phyloP scores from a whole-genome alignment of 2,113 vertebrate genomes.

The Zosterops lateralis region DNA sequence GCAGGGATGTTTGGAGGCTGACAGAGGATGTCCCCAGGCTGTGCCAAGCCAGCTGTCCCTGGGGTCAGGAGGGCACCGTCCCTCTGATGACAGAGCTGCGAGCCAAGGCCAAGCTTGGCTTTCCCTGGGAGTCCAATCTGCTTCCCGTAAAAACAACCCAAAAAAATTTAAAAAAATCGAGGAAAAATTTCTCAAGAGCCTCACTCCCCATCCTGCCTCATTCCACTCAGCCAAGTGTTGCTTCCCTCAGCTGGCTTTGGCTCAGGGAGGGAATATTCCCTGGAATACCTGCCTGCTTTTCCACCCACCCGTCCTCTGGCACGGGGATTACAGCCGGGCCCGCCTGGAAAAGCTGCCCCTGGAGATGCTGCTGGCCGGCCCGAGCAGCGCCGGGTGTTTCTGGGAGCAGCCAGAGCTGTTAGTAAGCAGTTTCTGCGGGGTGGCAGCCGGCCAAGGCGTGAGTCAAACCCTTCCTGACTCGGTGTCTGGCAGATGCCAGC shows the following conservation, averaged over 20 bases:
- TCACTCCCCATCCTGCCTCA: neutral
- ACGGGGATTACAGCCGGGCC: neutral
- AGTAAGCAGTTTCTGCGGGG: conserved; percentile 62
- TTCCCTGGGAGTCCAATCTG: neutral
- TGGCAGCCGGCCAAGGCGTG: conserved; percentile 65
- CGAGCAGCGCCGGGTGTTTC: neutral
- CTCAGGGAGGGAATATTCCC: neutral
- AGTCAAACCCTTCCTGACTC: conserved; percentile 50
- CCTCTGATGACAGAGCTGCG: neutral
- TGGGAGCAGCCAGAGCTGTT: conserved; percentile 57
- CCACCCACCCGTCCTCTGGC: neutral
- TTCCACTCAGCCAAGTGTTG: neutral
- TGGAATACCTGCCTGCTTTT: neutral
- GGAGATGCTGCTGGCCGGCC: neutral
- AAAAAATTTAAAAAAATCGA: neutral
- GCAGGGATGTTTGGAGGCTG: neutral
- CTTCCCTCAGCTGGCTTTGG: neutral
- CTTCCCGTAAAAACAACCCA: neutral
- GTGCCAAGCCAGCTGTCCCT: neutral
- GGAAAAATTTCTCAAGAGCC: neutral
- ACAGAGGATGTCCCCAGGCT: neutral
- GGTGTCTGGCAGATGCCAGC: conserved; percentile 53
- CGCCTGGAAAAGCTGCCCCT: conserved; percentile 8
- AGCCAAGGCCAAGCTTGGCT: neutral
- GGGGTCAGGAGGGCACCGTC: neutral